phyloP scores from a whole-genome alignment of 2,113 vertebrate genomes.

The Chaetura pelagica region DNA sequence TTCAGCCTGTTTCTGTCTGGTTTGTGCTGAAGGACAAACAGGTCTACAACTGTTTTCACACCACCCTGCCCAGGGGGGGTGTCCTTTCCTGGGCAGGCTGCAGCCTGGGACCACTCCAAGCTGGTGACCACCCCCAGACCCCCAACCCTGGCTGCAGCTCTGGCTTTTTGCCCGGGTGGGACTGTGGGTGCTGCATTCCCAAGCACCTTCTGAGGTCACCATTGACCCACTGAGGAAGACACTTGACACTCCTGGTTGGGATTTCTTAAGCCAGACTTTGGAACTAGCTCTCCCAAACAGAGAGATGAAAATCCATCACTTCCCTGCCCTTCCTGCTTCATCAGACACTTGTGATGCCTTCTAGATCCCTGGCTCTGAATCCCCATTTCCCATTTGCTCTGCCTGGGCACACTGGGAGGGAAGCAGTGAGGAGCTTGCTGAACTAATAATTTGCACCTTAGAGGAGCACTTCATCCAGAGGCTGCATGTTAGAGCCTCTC shows the following conservation, averaged over 20 bases:
- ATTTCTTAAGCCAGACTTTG: fast-evolving
- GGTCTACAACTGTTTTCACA: background rate
- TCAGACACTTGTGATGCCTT: background rate
- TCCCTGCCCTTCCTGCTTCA: background rate
- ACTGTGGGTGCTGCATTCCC: background rate
- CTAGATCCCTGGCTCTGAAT: background rate
- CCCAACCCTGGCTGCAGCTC: background rate
- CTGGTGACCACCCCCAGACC: fast-evolving
- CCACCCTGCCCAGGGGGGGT: fast-evolving
- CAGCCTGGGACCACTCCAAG: background rate
- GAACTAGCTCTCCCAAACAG: background rate
- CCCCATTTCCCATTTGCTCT: background rate
- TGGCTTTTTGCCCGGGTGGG: background rate
- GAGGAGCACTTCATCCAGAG: background rate
- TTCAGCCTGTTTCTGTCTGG: background rate
- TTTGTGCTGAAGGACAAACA: background rate
- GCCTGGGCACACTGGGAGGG: background rate
- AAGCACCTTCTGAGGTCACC: background rate
- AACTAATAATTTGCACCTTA: constrained; percentile 26
- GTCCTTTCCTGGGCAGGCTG: background rate
- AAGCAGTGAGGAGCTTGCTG: background rate
- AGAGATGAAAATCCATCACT: background rate
- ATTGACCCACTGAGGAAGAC: background rate
- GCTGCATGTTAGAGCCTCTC: background rate
- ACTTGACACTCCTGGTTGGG: background rate